Base-by-base conservation (phyloP, 2,113 vertebrate genomes). In the Plectropomus leopardus region DNA sequence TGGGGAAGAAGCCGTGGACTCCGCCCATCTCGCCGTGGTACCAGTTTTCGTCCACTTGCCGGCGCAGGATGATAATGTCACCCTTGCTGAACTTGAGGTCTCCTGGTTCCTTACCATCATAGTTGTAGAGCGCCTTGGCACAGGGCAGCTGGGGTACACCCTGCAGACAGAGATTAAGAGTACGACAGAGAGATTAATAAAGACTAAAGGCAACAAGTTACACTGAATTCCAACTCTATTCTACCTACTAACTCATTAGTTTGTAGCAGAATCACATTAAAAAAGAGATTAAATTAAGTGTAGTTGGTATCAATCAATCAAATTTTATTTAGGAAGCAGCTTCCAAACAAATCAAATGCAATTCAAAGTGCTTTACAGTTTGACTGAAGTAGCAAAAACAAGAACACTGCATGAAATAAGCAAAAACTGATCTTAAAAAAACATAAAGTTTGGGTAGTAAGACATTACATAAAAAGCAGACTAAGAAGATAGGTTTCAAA, bases 41-140 rank as follows among this genome's bases (percentile, higher is more conserved):
- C 98, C 98, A 99, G 93, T 99, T 99, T 82, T 99, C 98, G 88
- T 99, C 98, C 92, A 99, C 97, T 88, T 99, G 98, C 67, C 98
- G 95, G 58, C 98, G 97, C 87, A 99, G 94, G 92, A 99, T 97
- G 93, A 99, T 97, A 87, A 99, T 93, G 93, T 99, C 98, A 0
- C 98, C 98, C 93, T 99, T 99, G 94, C 79, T 96, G 94, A 99
- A 99, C 86, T 97, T 98, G 79, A 99, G 98, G 95, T 99, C 98
- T 79, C 98, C 98, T 1, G 96, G 96, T 88, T 99, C 98, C 87
- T 99, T 99, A 80, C 98, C 98, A 82, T 99, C 98, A 0, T 99
- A 99, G 95, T 97, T 99, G 93, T 99, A 98, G 83, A 99, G 96
- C 16, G 98, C 98, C 95, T 99, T 99, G 94, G 98, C 98, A 94